Percentiles rank a stretch among this genome's conserved stretches.
These are phyloP conservation scores for Chlamydotis undulata DNA, from an alignment of 2,113 vertebrate species.

Conservation along the genomic window DNA sequence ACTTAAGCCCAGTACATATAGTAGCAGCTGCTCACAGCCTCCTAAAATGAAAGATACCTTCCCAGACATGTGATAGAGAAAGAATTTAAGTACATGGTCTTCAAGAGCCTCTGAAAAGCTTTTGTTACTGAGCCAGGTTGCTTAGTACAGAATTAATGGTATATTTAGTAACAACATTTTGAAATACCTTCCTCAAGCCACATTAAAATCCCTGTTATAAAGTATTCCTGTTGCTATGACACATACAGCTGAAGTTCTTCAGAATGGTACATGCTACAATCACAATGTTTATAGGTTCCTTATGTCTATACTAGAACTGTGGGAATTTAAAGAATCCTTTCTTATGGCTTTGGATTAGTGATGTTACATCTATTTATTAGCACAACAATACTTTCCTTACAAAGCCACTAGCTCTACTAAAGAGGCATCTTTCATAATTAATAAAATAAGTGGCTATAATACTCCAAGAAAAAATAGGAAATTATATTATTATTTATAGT, in stretches of 20 bases:
- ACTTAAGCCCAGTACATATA: neutral
- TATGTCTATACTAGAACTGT: neutral
- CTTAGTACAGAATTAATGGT: neutral
- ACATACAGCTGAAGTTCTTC: neutral
- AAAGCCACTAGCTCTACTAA: neutral
- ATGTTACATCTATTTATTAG: neutral
- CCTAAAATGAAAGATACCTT: neutral
- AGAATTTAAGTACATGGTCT: neutral
- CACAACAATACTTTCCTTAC: neutral
- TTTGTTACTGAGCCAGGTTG: neutral
- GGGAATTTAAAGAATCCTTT: neutral
- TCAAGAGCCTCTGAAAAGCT: neutral
- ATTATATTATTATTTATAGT: neutral
- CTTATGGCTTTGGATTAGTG: neutral
- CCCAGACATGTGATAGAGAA: neutral
- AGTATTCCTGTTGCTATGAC: neutral
- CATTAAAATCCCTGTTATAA: neutral
- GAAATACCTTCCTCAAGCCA: neutral
- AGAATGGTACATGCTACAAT: neutral
- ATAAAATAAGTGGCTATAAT: neutral
- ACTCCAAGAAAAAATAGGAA: neutral
- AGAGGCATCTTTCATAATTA: neutral
- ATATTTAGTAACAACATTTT: neutral
- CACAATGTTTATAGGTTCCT: neutral
- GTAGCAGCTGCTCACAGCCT: neutral